Conservation (phyloP, 2,888 invertebrate species). For the Epinotia demarniana region DNA sequence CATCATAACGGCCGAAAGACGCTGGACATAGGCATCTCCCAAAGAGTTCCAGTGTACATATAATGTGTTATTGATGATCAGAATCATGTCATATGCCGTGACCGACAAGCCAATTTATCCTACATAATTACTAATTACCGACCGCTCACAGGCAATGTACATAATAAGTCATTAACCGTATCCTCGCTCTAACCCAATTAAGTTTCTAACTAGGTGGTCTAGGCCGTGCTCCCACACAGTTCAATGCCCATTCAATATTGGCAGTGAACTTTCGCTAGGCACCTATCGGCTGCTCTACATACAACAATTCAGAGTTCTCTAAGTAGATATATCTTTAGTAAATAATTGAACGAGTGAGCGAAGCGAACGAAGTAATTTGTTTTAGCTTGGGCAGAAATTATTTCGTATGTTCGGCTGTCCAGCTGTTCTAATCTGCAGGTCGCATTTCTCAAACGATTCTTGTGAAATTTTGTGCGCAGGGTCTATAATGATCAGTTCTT, state of each 20-base stretch:
- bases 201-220: constrained; percentile 23
- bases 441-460: too few relatives aligned
- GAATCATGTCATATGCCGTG: neutral
- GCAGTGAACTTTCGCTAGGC: neutral
- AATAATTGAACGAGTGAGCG: too few relatives aligned
- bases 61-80: neutral
- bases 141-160: constrained; percentile 2
- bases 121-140: neutral
- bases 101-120: neutral
- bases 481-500: too few relatives aligned
- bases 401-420: too few relatives aligned
- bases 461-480: too few relatives aligned
- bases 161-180: constrained; percentile 18
- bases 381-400: too few relatives aligned
- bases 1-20: too few relatives aligned
- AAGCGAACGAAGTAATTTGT: too few relatives aligned
- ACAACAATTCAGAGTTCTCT: neutral
- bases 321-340: too few relatives aligned
- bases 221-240: neutral
- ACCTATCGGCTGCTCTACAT: neutral
- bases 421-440: too few relatives aligned
- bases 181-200: constrained; percentile 26
- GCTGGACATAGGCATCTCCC: too few relatives aligned
- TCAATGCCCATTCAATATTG: constrained; percentile 7
- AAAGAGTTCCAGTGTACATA: too few relatives aligned